Base-by-base conservation (phyloP, 2,797 vertebrate genomes). In the Natrix natrix region DNA sequence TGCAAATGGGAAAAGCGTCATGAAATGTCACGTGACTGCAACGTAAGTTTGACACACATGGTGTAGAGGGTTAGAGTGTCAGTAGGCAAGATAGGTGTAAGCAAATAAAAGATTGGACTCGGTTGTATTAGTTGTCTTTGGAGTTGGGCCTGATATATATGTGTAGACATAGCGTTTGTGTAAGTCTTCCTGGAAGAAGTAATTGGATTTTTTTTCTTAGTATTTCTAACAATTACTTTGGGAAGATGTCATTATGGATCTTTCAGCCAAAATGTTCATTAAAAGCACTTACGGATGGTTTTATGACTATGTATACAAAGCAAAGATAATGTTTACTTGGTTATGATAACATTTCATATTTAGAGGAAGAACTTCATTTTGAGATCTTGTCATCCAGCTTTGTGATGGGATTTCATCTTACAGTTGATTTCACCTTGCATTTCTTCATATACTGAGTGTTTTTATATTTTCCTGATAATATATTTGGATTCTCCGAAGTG, bases 391-490 rank as follows among this genome's bases (percentile, higher is more conserved):
- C n/a, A 61, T 24, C 66, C n/a, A 26, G 2, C 16, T 48, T 86
- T 78, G 5, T 89, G 57, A 20, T 87, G n/a, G 55, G 54, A 61
- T 14, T 89, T 91, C 92, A 61, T 92, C 86, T 48, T 48, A 20
- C 37, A 24, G 88, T 14, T 94, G 61, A 60, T 14, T 94, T 89
- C 56, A 3, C 32, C 26, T 87, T 63, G 78, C 16, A 0, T 66
- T 26, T 90, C 92, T 93, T 91, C 87, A 89, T 26, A 48, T 48
- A 61, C 37, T 8, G 57, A 1, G 20, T 13, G 2, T 91, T 94
- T 93, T 14, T 90, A 17, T 92, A 69, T 56, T 12, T 17, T 3
- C 16, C 93, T n/a, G 66, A 94, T 91, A 94, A 94, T 0, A 0
- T 55, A 14, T 87, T 55, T n/a, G 20, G 13, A 69, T 66, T 43